Evolutionary conservation across 2,888 invertebrate genomes (phyloP), one percentile per base, ranked within the genome.

Genomic region (Melanostoma scalare): DNA sequence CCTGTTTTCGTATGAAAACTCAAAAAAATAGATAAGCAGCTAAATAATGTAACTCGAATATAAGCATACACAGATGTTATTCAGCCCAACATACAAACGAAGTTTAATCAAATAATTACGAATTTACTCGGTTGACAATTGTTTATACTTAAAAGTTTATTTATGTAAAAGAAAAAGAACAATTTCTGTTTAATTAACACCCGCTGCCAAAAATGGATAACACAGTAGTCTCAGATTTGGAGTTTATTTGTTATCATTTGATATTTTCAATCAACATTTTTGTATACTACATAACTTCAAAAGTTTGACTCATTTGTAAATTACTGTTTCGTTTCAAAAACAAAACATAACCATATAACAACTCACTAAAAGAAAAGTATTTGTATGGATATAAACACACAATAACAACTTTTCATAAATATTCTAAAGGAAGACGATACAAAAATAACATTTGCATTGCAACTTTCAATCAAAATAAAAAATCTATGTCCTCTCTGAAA

Each of bases 391-490:
- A 20, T 20, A 20, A 20, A 20, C 20, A 20, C 20, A 20, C 20
- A 20, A 20, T 20, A 20, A 20, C 20, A 20, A 44, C 5, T 9
- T 71, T 71, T 71, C 40, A 42, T 33, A 50, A 63, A 73, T 73
- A 74, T 67, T 74, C 74, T 74, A 74, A 74, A 74, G 48, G 56
- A 74, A 58, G 56, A 20, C 20, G 20, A 20, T 20, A 20, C 20
- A 20, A 52, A 40, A 63, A 38, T 56, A 67, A 42, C 0, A 5
- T 10, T 0, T 6, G 44, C 31, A 38, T 61, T 36, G 72, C 61
- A 53, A 35, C 71, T 52, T 72, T 72, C 71, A 71, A 40, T 44
- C 35, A 40, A 38, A 56, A 50, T 0, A 61, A 8, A 46, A 1
- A 46, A 30, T 44, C 46, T 69, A 56, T 20, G 20, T 20, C 36